These are phyloP conservation scores for Ecliptopera silaceata DNA, from an alignment of 2,888 invertebrate genomes.

Conservation along the genomic window DNA sequence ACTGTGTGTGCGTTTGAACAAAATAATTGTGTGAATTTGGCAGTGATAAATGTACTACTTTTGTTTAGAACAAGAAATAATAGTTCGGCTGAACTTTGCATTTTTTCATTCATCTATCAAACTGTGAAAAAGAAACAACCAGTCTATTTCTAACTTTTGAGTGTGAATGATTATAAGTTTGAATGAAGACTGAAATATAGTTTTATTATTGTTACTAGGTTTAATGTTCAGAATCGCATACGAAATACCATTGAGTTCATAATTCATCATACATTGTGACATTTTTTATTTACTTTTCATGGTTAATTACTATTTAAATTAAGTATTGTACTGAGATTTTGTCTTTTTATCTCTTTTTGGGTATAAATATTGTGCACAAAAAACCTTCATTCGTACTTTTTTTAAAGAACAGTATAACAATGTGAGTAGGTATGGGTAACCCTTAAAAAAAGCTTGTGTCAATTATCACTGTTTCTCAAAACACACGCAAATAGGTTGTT, in stretches of 20 bases:
- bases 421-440: background rate
- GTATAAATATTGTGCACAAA: constrained; percentile 8
- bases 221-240: constrained; percentile 44
- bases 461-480: no score
- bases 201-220: constrained; percentile 59
- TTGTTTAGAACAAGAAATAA: constrained; percentile 31
- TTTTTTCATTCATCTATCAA: constrained; percentile 28
- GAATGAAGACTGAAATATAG: constrained; percentile 78
- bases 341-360: constrained; percentile 12
- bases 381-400: background rate
- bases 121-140: constrained; percentile 27
- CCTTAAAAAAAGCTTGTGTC: background rate
- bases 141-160: constrained; percentile 35
- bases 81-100: constrained; percentile 26
- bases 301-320: constrained; percentile 39
- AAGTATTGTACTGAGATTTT: constrained; percentile 32
- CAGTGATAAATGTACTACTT: constrained; percentile 25
- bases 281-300: constrained; percentile 45
- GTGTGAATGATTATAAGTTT: constrained; percentile 56
- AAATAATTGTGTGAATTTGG: constrained; percentile 13
- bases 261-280: constrained; percentile 31
- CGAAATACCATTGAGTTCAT: constrained; percentile 32
- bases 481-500: no score
- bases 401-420: no score
- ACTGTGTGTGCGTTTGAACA: constrained; percentile 16